Conservation (phyloP, 2,113 vertebrate genomes). For the Cettia cetti region DNA sequence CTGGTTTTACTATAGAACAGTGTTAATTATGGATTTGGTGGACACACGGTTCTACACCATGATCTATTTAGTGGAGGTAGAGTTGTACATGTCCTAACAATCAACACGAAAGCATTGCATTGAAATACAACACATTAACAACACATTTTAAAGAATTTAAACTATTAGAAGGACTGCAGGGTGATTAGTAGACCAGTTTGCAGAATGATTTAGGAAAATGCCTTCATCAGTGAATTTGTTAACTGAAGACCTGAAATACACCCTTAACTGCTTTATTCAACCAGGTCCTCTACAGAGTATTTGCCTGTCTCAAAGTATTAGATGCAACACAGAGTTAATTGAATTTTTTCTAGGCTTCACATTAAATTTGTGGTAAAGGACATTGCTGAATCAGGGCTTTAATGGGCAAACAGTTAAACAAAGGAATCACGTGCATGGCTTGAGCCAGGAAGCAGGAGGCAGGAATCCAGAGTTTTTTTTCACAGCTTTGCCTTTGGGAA, state of each 20-base stretch:
- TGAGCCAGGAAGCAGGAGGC: not conserved
- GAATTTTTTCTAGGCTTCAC: not conserved
- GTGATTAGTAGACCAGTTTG: not conserved
- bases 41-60: not conserved
- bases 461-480: not conserved
- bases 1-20: not conserved
- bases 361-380: conserved; percentile 8
- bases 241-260: not conserved
- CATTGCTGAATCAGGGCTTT: conserved; percentile 44
- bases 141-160: not conserved
- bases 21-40: not conserved
- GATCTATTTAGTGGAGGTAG: not conserved
- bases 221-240: not conserved
- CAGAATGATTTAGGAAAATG: not conserved
- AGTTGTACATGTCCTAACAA: not conserved
- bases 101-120: not conserved
- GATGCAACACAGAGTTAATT: not conserved
- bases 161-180: not conserved
- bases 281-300: not conserved
- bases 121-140: not conserved
- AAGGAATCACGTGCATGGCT: not conserved
- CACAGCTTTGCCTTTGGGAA: conserved; percentile 27
- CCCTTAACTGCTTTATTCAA: not conserved
- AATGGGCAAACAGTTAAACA: conserved; percentile 36
- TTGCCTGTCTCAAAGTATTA: not conserved